Evolutionary conservation across 2,797 vertebrate species (phyloP).

Genomic region (Carcharodon carcharias): DNA sequence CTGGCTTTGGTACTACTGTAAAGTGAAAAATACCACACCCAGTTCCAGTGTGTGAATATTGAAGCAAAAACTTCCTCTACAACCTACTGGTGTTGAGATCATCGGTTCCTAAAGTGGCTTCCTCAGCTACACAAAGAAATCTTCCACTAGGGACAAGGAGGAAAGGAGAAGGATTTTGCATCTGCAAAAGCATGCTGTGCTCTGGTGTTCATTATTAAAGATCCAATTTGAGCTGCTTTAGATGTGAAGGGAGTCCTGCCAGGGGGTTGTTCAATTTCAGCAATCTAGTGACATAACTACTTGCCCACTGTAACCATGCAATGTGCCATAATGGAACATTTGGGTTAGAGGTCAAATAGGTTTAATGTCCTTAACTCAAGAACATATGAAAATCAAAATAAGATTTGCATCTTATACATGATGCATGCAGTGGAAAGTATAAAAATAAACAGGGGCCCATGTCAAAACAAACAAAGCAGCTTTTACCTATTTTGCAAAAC

Average conservation of each 20-base stretch:
- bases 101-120: too few species aligned
- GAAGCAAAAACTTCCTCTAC: neutral
- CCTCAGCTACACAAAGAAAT: neutral
- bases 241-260: neutral
- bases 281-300: neutral
- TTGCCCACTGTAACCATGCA: too few species aligned
- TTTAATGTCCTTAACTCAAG: neutral
- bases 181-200: neutral
- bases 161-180: neutral
- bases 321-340: neutral
- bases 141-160: neutral
- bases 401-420: slow-evolving; percentile 36
- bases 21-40: neutral
- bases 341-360: neutral
- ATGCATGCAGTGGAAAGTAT: slow-evolving; percentile 37
- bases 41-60: neutral
- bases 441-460: slow-evolving; percentile 28
- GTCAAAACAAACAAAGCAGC: neutral
- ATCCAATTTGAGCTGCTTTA: neutral
- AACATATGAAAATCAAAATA: slow-evolving; percentile 38
- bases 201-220: neutral
- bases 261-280: neutral
- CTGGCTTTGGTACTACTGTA: neutral
- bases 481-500: neutral
- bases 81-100: neutral